phyloP scores from a whole-genome alignment of 2,113 vertebrate genomes.

The Lepisosteus osseus region DNA sequence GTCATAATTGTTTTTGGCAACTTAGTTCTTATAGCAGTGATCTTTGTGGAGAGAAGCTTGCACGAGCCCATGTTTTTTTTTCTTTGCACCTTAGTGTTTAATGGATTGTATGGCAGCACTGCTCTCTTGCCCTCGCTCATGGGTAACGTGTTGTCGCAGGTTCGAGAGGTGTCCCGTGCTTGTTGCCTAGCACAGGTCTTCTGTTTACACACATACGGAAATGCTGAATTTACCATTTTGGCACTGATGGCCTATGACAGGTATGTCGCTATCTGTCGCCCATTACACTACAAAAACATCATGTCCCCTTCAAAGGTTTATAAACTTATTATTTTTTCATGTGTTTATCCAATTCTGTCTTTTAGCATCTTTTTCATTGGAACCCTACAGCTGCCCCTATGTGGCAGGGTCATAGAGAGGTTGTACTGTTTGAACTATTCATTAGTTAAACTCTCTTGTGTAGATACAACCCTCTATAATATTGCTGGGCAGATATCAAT shows the following conservation, averaged over 20 bases:
- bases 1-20: not conserved
- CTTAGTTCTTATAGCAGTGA: not conserved
- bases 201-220: too few relatives aligned
- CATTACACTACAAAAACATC: too few relatives aligned
- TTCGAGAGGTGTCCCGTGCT: not conserved
- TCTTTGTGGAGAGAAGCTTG: not conserved
- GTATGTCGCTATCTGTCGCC: too few relatives aligned
- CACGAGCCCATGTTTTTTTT: slow-evolving; percentile 1
- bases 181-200: not conserved
- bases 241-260: too few relatives aligned
- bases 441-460: too few relatives aligned
- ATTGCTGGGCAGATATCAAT: not conserved
- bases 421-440: not conserved
- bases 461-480: not conserved
- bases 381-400: too few relatives aligned
- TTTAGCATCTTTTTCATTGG: too few relatives aligned
- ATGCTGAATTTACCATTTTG: too few relatives aligned
- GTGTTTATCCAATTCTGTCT: too few relatives aligned
- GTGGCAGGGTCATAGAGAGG: not conserved
- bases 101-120: slow-evolving; percentile 8
- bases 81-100: not conserved
- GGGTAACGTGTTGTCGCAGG: not conserved
- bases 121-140: not conserved
- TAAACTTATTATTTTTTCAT: too few relatives aligned
- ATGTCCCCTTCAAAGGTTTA: too few relatives aligned